Percentiles rank a stretch among this genome's conserved stretches.
These are phyloP conservation scores for Cyrtonyx montezumae DNA, from an alignment of 2,113 vertebrate genomes.

Conservation along the genomic window DNA sequence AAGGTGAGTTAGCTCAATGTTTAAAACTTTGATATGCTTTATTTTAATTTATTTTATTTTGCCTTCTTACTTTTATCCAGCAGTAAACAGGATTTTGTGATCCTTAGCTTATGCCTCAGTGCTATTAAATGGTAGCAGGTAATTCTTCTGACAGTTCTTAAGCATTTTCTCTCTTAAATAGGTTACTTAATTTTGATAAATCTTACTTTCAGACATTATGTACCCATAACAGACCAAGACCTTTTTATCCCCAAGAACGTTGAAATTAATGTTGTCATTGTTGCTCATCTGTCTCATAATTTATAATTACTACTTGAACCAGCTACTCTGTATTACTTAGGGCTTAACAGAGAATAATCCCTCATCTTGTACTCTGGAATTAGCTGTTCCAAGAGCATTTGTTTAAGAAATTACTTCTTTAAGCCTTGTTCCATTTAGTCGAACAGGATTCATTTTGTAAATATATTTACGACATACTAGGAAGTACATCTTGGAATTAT, in stretches of 20 bases:
- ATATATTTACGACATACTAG: background rate
- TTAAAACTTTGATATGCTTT: background rate
- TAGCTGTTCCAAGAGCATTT: conserved; percentile 65
- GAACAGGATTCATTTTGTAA: background rate
- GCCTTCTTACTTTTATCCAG: background rate
- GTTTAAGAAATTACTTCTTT: conserved; percentile 62
- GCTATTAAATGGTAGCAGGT: background rate
- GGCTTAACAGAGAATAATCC: conserved; percentile 63
- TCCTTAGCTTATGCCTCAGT: background rate
- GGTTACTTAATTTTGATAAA: conserved; percentile 22
- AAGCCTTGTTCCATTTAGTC: conserved; percentile 50
- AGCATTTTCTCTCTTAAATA: background rate
- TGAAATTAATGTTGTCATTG: conserved; percentile 34
- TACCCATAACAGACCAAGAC: background rate
- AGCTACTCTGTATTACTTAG: conserved; percentile 57
- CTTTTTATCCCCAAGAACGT: background rate
- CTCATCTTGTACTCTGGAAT: conserved; percentile 61
- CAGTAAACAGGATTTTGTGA: background rate
- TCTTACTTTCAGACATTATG: background rate
- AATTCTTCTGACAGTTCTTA: background rate
- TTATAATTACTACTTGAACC: conserved; percentile 60
- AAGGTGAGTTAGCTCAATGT: background rate
- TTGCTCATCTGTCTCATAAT: conserved; percentile 51
- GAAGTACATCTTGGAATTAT: background rate
- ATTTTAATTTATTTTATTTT: background rate